Evolutionary conservation across 2,888 invertebrate species (phyloP).

Genomic region (Tetragonula carbonaria): DNA sequence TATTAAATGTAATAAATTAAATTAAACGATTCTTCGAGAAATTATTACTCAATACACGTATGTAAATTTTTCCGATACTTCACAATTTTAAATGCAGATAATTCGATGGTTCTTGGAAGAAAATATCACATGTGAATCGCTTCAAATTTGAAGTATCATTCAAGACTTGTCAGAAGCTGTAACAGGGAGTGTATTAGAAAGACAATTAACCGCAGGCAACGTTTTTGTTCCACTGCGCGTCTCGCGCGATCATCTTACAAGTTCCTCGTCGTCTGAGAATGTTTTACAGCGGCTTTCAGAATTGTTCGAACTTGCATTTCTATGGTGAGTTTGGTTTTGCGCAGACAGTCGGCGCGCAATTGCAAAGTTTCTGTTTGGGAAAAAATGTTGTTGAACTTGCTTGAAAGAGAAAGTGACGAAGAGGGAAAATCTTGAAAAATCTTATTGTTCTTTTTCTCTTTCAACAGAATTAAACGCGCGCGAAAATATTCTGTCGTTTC

Average conservation of each 20-base stretch:
- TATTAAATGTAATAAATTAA: too few relatives aligned
- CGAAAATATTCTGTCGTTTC: too few relatives aligned
- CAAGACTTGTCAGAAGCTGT: too few relatives aligned
- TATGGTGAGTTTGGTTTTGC: not conserved
- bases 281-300: not conserved
- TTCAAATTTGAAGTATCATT: too few relatives aligned
- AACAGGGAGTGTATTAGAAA: not conserved
- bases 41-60: too few relatives aligned
- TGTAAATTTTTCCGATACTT: too few relatives aligned
- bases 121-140: too few relatives aligned
- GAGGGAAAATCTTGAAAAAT: not conserved
- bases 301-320: not conserved
- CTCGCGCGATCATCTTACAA: not conserved
- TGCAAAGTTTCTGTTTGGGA: not conserved
- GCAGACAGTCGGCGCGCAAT: not conserved
- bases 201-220: not conserved
- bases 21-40: too few relatives aligned
- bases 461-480: too few relatives aligned
- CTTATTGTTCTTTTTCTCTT: not conserved
- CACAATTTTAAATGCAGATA: too few relatives aligned
- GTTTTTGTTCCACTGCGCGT: not conserved
- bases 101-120: too few relatives aligned
- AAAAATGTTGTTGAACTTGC: not conserved
- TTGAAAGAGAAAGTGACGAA: not conserved
- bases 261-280: not conserved